phyloP scores from a whole-genome alignment of 1,140 invertebrate species.

The Formica exsecta region DNA sequence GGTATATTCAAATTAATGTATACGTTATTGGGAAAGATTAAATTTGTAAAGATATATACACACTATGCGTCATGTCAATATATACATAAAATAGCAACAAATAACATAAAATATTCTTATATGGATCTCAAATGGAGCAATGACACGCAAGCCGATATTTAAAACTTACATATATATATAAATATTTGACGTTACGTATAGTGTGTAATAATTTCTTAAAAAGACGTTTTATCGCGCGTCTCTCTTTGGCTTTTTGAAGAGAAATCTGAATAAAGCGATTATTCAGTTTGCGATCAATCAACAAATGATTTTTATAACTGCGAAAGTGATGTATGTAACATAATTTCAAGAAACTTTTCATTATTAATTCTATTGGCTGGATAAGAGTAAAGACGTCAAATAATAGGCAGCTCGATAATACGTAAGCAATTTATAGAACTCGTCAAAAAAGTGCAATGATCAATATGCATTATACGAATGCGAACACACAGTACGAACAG shows the following conservation, averaged over 20 bases:
- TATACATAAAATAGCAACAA: too few relatives aligned
- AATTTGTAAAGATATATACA: too few relatives aligned
- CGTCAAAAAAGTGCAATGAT: constrained; percentile 43
- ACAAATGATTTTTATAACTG: neutral
- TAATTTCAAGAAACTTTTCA: neutral
- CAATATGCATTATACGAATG: constrained; percentile 10
- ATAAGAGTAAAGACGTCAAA: neutral
- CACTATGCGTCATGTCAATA: too few relatives aligned
- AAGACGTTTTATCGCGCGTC: neutral
- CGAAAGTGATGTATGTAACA: neutral
- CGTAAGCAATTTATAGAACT: constrained; percentile 38
- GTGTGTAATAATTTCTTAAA: too few relatives aligned
- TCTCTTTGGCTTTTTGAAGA: neutral
- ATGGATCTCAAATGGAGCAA: too few relatives aligned
- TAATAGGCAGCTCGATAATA: constrained; percentile 20
- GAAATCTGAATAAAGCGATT: neutral
- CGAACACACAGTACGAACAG: constrained; percentile 47
- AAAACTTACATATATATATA: neutral
- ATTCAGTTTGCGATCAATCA: too few relatives aligned
- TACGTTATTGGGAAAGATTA: too few relatives aligned
- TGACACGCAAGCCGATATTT: too few relatives aligned
- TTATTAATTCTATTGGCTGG: neutral
- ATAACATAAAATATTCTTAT: too few relatives aligned
- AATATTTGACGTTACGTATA: too few relatives aligned
- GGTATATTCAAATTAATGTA: too few relatives aligned